Percentiles rank a stretch among this genome's conserved stretches.
Conservation (phyloP, 2,888 invertebrate species). For the Cactoblastis cactorum region DNA sequence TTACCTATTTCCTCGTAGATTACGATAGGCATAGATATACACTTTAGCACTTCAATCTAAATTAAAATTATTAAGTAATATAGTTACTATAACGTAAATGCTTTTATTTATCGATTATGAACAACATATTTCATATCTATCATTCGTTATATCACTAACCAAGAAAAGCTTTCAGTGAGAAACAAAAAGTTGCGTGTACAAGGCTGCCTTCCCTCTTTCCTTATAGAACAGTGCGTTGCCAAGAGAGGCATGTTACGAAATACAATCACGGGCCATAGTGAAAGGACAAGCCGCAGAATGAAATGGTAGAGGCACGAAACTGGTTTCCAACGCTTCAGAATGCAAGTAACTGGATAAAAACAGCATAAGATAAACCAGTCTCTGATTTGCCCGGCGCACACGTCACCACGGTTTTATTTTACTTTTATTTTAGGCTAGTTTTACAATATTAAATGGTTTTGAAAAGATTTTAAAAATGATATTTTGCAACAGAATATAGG, state of each 20-base stretch:
- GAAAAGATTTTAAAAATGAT: neutral
- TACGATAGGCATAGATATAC: no score
- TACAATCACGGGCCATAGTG: slow-evolving; percentile 61
- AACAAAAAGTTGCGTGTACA: slow-evolving; percentile 32
- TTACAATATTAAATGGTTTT: slow-evolving; percentile 8
- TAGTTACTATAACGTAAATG: no score
- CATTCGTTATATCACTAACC: slow-evolving; percentile 39
- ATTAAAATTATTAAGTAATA: no score
- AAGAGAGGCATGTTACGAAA: slow-evolving; percentile 37
- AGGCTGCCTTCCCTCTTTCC: slow-evolving; percentile 34
- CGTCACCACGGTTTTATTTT: slow-evolving; percentile 13
- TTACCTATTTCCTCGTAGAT: no score
- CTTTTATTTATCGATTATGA: no score
- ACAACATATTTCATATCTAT: neutral
- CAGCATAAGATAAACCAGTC: slow-evolving; percentile 69
- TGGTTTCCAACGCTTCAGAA: slow-evolving; percentile 74
- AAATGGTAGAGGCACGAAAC: slow-evolving; percentile 63
- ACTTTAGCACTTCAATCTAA: no score
- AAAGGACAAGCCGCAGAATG: slow-evolving; percentile 65
- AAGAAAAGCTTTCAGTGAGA: slow-evolving; percentile 31
- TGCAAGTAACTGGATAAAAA: slow-evolving; percentile 77
- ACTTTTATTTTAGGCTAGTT: slow-evolving; percentile 24
- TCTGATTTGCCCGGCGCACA: slow-evolving; percentile 21
- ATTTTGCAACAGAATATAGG: neutral
- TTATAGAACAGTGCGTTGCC: slow-evolving; percentile 27